Evolutionary conservation across 2,113 vertebrate species (phyloP).

Genomic region (Ivindomyrus marchei): DNA sequence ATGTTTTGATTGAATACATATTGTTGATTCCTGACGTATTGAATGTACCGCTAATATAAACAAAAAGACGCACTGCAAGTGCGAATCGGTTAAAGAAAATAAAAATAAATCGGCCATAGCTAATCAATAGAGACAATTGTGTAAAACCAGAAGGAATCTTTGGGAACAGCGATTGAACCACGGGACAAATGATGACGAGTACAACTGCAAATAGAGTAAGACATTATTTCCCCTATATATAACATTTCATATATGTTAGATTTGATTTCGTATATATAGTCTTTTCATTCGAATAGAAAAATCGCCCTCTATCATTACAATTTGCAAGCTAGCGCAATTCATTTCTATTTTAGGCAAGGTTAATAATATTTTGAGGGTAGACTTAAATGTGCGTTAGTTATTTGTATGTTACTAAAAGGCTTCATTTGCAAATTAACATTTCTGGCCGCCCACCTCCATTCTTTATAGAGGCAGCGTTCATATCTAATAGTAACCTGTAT

Average conservation of each 20-base stretch:
- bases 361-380: background rate
- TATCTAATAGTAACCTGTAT: background rate
- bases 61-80: background rate
- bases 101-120: background rate
- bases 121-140: background rate
- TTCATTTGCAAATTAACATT: background rate
- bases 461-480: background rate
- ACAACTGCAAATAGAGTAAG: slow-evolving; percentile 24
- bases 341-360: background rate
- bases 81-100: background rate
- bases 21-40: background rate
- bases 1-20: slow-evolving; percentile 5
- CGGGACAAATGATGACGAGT: slow-evolving; percentile 22
- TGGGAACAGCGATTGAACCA: slow-evolving; percentile 10
- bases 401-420: background rate
- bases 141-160: slow-evolving; percentile 13
- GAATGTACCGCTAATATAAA: background rate
- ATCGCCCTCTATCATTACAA: background rate
- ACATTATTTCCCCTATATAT: slow-evolving; percentile 3
- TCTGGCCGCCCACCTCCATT: background rate
- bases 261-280: background rate
- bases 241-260: background rate
- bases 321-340: background rate
- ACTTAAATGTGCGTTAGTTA: background rate
- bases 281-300: background rate